phyloP scores from a whole-genome alignment of 1,140 invertebrate genomes.

The Drosophila auraria region DNA sequence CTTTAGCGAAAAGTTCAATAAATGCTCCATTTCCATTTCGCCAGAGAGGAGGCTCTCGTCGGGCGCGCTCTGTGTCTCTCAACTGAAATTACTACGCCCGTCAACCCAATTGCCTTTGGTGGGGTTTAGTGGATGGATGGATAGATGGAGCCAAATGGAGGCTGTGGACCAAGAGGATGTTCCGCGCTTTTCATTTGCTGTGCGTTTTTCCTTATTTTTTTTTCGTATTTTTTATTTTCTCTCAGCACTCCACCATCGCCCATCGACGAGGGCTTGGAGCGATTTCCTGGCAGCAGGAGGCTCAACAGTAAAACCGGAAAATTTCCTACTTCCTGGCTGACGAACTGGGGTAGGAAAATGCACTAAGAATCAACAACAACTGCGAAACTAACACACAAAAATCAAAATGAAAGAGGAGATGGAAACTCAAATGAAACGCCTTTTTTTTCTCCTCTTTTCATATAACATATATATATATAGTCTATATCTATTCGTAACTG shows the following conservation, averaged over 20 bases:
- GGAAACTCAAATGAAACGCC: conserved; percentile 59
- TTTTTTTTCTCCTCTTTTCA: conserved; percentile 12
- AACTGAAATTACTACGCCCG: conserved; percentile 62
- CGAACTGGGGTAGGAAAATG: conserved; percentile 55
- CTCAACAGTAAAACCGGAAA: conserved; percentile 77
- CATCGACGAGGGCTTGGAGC: conserved; percentile 30
- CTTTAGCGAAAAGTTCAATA: conserved; percentile 79
- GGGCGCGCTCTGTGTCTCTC: conserved; percentile 11
- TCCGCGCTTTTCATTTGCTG: conserved; percentile 61
- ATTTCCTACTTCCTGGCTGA: conserved; percentile 78
- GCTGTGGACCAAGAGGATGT: conserved; percentile 11
- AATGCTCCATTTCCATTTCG: conserved; percentile 77
- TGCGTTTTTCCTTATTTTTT: background rate
- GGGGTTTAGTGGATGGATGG: conserved; percentile 20
- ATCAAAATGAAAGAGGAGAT: conserved; percentile 34
- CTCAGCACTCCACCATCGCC: background rate
- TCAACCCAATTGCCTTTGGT: conserved; percentile 68
- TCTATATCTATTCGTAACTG: conserved; percentile 47
- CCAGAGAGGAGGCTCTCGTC: conserved; percentile 32
- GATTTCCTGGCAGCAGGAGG: conserved; percentile 75
- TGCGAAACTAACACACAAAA: conserved; percentile 9
- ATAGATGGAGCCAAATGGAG: conserved; percentile 7
- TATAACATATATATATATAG: conserved; percentile 26
- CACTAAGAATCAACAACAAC: conserved; percentile 43
- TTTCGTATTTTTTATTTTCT: background rate